A percentile compares a stretch with the other conserved stretches of the same genome.
These are phyloP conservation scores for Podargus strigoides DNA, from an alignment of 2,797 vertebrate species.

Conservation along the genomic window DNA sequence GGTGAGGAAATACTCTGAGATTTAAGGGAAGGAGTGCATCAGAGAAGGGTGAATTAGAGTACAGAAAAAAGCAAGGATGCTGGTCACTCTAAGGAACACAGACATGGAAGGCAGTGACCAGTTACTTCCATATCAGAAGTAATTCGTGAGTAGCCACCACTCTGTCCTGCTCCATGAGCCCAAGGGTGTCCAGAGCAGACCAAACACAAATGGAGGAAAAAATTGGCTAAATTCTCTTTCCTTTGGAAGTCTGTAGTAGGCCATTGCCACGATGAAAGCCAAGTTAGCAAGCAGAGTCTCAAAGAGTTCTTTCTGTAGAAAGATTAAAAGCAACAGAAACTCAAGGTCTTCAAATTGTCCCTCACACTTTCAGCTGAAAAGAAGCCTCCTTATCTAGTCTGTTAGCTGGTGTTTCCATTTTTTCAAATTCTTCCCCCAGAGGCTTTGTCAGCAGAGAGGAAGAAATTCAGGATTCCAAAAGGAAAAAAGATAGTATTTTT, in stretches of 20 bases:
- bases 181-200: not conserved
- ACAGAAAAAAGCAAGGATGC: fast-evolving
- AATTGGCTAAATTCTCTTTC: not conserved
- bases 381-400: not conserved
- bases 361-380: not conserved
- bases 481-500: not conserved
- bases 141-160: not conserved
- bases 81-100: not conserved
- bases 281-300: not conserved
- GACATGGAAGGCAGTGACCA: not conserved
- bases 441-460: not conserved
- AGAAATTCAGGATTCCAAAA: not conserved
- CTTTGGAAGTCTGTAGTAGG: not conserved
- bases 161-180: not conserved
- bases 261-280: not conserved
- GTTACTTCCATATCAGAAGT: not conserved
- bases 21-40: not conserved
- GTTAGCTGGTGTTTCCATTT: not conserved
- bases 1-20: not conserved
- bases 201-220: not conserved
- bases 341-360: not conserved
- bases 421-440: not conserved
- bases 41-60: not conserved
- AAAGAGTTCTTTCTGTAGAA: not conserved
- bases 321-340: not conserved